phyloP scores from a whole-genome alignment of 2,113 vertebrate species.

The Scytalopus superciliaris region DNA sequence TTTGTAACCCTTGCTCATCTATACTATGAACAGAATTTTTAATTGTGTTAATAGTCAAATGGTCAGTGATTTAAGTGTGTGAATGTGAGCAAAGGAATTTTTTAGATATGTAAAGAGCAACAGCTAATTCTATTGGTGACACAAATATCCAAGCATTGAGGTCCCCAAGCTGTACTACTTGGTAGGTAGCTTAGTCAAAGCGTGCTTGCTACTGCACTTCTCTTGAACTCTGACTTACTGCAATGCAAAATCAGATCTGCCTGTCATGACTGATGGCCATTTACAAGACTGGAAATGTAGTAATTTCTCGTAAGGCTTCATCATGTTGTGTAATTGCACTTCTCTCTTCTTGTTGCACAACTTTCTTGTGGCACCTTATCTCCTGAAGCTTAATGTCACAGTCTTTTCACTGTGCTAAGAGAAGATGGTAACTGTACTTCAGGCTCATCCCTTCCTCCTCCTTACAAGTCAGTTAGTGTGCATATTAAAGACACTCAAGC shows the following conservation, averaged over 20 bases:
- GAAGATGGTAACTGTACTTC: not conserved
- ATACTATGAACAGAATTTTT: not conserved
- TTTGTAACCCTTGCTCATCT: not conserved
- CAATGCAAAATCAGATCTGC: not conserved
- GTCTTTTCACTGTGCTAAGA: not conserved
- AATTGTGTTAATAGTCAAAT: not conserved
- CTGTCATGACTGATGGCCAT: not conserved
- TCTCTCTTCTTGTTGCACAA: not conserved
- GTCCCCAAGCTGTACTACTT: not conserved
- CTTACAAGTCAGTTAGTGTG: not conserved
- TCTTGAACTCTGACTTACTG: not conserved
- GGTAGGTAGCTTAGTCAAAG: not conserved
- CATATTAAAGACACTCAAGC: not conserved
- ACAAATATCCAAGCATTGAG: not conserved
- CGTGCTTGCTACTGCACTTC: not conserved
- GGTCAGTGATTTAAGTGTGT: not conserved
- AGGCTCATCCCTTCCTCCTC: not conserved
- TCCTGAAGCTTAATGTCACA: not conserved
- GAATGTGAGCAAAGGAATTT: not conserved
- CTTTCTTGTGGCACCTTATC: not conserved
- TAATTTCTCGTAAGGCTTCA: not conserved
- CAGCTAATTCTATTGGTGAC: not conserved
- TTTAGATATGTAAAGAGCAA: not conserved
- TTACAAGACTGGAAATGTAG: not conserved
- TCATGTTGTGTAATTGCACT: not conserved